phyloP scores from a whole-genome alignment of 2,797 vertebrate species.

The Rhinatrema bivittatum region DNA sequence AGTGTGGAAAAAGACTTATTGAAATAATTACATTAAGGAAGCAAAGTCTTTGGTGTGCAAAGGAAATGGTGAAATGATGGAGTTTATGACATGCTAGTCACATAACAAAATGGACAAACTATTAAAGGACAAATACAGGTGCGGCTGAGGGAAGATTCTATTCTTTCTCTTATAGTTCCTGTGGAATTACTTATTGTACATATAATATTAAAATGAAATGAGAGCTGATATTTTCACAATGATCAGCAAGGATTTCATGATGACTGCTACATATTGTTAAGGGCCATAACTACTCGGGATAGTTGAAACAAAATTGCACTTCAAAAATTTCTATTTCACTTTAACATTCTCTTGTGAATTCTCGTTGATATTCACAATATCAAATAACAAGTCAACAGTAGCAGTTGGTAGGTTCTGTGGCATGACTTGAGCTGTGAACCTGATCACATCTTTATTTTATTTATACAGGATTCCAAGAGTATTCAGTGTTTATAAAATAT shows the following conservation, averaged over 20 bases:
- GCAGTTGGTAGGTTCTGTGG: no score
- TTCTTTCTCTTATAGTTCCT: slow-evolving; percentile 7
- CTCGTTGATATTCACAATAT: neutral
- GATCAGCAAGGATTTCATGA: slow-evolving; percentile 13
- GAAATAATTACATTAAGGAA: slow-evolving; percentile 25
- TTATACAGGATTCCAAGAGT: no score
- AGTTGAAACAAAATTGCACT: slow-evolving; percentile 10
- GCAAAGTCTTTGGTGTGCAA: neutral
- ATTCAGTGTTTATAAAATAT: no score
- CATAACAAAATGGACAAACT: slow-evolving; percentile 15
- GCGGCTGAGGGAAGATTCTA: slow-evolving; percentile 4
- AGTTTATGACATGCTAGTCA: slow-evolving; percentile 17
- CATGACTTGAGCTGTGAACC: no score
- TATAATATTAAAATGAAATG: slow-evolving; percentile 18
- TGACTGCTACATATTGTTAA: slow-evolving; percentile 9
- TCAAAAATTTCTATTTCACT: neutral
- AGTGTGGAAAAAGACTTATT: slow-evolving; percentile 30
- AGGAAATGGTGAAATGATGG: slow-evolving; percentile 14
- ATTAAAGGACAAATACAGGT: slow-evolving; percentile 15
- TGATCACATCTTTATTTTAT: no score
- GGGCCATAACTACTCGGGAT: slow-evolving; percentile 2
- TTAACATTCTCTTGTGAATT: neutral
- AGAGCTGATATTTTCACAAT: slow-evolving; percentile 11
- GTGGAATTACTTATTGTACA: slow-evolving; percentile 15
- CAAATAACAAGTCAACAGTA: no score